These are phyloP conservation scores for Epinephelus lanceolatus DNA, from an alignment of 2,113 vertebrate genomes.

Conservation along the genomic window DNA sequence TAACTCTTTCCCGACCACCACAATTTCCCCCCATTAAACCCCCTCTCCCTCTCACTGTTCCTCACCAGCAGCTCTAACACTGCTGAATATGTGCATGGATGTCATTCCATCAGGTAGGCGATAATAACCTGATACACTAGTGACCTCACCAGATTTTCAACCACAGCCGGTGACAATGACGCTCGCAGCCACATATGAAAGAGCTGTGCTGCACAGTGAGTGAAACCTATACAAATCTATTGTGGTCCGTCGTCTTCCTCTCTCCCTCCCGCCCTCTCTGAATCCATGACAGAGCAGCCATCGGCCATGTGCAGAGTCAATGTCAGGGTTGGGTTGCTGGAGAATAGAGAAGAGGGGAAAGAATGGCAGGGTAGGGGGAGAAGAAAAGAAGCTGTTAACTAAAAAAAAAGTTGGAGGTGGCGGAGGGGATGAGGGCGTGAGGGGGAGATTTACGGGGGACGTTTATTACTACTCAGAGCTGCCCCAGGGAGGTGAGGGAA, in stretches of 20 bases:
- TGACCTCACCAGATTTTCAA: conserved; percentile 69
- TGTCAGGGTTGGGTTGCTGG: conserved; percentile 77
- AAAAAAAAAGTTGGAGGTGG: conserved; percentile 52
- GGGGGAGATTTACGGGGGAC: conserved; percentile 81
- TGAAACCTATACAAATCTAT: conserved; percentile 72
- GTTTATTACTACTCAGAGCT: conserved; percentile 82
- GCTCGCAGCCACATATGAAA: conserved; percentile 37
- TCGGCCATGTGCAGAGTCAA: conserved; percentile 74
- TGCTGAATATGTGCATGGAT: not conserved
- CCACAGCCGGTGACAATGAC: conserved; percentile 50
- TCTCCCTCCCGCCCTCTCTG: conserved; percentile 12
- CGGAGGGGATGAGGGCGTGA: conserved; percentile 72
- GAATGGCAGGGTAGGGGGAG: conserved; percentile 34
- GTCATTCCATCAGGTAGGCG: conserved; percentile 45
- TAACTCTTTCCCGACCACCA: conserved; percentile 75
- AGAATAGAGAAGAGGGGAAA: conserved; percentile 42
- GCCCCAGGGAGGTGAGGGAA: conserved; percentile 75
- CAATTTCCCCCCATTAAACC: conserved; percentile 4
- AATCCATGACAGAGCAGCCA: conserved; percentile 73
- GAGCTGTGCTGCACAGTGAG: conserved; percentile 38
- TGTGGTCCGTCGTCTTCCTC: conserved; percentile 41
- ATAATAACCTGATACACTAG: conserved; percentile 60
- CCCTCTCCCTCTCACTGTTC: not conserved
- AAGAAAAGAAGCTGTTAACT: conserved; percentile 64
- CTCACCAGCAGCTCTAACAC: conserved; percentile 8